Evolutionary conservation across 2,113 vertebrate genomes (phyloP).

Genomic region (Anhinga anhinga): DNA sequence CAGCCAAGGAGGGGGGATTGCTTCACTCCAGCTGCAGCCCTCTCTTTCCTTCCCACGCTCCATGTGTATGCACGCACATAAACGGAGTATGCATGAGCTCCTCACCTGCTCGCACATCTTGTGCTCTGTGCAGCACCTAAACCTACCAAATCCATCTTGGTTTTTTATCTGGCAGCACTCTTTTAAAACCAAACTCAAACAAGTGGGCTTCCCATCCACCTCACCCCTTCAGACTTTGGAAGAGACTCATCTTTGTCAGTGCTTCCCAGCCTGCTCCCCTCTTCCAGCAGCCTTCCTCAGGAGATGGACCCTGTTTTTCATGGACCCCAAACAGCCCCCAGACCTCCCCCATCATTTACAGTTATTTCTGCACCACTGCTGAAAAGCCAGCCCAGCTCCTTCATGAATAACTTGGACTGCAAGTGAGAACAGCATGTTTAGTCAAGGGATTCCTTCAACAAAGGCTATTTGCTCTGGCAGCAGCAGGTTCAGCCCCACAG

Average conservation of each 20-base stretch:
- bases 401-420: background rate
- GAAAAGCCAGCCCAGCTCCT: background rate
- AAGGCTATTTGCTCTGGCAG: background rate
- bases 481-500: fast-evolving
- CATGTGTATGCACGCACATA: fast-evolving
- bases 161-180: background rate
- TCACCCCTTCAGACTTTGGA: background rate
- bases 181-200: background rate
- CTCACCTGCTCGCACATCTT: background rate
- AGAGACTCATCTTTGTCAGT: background rate
- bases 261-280: background rate
- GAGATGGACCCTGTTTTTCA: background rate
- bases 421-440: background rate
- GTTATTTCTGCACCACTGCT: background rate
- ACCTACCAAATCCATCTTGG: background rate
- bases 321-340: background rate
- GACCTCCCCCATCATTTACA: background rate
- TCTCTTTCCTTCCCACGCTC: background rate
- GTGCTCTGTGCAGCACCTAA: background rate
- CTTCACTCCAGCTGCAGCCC: background rate
- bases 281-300: background rate
- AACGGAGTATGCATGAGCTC: background rate
- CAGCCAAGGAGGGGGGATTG: background rate
- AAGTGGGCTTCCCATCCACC: background rate
- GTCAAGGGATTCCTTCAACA: background rate